Conservation (phyloP, 2,888 invertebrate genomes). For the Cryptocephalus moraei region DNA sequence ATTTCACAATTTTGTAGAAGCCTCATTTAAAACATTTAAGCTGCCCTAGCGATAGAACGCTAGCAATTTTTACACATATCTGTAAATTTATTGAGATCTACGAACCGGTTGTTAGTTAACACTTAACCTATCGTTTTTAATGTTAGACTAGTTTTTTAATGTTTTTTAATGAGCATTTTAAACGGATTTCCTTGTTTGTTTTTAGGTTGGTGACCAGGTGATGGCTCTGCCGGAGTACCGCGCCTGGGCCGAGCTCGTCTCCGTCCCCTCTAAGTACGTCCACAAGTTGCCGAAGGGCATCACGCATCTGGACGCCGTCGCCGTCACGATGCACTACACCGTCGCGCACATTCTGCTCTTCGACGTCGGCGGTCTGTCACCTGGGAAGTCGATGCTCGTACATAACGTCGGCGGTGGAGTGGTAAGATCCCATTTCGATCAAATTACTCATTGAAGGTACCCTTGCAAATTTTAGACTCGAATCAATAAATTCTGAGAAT, state of each 20-base stretch:
- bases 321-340: slow-evolving; percentile 77
- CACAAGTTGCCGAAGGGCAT: slow-evolving; percentile 67
- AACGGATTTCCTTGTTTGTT: slow-evolving; percentile 7
- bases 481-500: no score
- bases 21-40: no score
- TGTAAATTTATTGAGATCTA: no score
- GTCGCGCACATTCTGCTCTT: slow-evolving; percentile 79
- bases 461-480: no score
- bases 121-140: no score
- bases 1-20: no score
- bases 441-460: no score
- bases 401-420: slow-evolving; percentile 85
- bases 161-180: no score
- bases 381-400: slow-evolving; percentile 70
- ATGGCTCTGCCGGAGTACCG: slow-evolving; percentile 75
- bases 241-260: slow-evolving; percentile 79
- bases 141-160: no score
- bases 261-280: slow-evolving; percentile 70
- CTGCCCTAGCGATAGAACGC: no score
- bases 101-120: no score
- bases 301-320: slow-evolving; percentile 69
- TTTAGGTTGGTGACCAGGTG: slow-evolving; percentile 69
- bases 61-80: no score
- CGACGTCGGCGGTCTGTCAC: slow-evolving; percentile 67
- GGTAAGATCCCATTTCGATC: slow-evolving; percentile 43